Base-by-base conservation (phyloP, 2,888 invertebrate genomes). In the Athalia rosae region DNA sequence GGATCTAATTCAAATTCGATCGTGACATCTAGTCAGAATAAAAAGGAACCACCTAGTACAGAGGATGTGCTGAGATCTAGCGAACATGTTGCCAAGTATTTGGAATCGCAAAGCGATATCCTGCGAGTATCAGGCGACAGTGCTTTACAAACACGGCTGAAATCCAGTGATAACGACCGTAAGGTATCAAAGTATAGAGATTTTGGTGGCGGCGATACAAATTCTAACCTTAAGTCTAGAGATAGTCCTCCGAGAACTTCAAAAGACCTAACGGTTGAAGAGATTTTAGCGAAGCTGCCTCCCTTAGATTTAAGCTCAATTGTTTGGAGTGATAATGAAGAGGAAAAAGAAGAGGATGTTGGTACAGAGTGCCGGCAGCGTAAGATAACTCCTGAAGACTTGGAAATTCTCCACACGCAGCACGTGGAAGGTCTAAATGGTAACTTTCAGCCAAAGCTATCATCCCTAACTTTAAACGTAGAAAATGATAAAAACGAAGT, bases 201-300 rank as follows among this genome's bases (percentile, higher is more conserved):
- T 74, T n/a, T 28, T 8, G 77, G 77, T 63, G 83, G 77, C 76
- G 82, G 78, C 69, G 80, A 79, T 77, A 77, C 80, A 28, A 81
- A 79, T 61, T 80, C 79, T 45, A 81, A 76, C 78, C 67, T 79
- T 78, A 78, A 78, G 79, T 79, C 76, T 81, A 78, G 79, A 76
- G 73, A 79, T 71, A 82, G 71, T 74, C 79, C 77, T 78, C 64
- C 79, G 79, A 77, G 82, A 83, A 76, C 78, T 53, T 84, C 84
- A 8, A 84, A 84, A 64, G 89, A 91, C 58, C 83, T 92, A 80
- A 91, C 92, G 11, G 91, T 92, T 28, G 92, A 93, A 82, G 93
- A 93, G 80, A 94, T 94, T 78, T 90, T 94, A 83, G 91, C 93
- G 43, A 91, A 92, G 84, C 91, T 95, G 84, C 95, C 95, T 66